Percentiles rank a stretch among this genome's conserved stretches.
These are phyloP conservation scores for Eupithecia dodoneata DNA, from an alignment of 2,888 invertebrate species.

Conservation along the genomic window DNA sequence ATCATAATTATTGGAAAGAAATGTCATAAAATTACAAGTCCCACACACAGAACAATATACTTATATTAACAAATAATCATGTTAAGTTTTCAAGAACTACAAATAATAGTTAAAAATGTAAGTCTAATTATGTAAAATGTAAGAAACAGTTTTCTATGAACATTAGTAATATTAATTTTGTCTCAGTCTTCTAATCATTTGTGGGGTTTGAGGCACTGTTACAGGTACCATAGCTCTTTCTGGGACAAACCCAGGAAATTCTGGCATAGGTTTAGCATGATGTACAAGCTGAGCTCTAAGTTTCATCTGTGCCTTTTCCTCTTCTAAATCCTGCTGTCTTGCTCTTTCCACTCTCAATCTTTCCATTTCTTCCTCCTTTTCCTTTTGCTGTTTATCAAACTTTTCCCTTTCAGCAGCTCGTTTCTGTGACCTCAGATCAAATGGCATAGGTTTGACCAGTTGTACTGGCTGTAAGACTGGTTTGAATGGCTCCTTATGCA, in stretches of 20 bases:
- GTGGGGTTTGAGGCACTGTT: conserved; percentile 87
- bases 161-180: conserved; percentile 48
- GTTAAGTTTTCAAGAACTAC: conserved; percentile 13
- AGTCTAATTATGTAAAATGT: conserved; percentile 7
- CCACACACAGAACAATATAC: conserved; percentile 3
- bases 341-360: conserved; percentile 66
- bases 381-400: conserved; percentile 83
- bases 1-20: conserved; percentile 4
- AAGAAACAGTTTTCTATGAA: background rate
- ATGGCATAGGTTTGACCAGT: conserved; percentile 75
- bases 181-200: conserved; percentile 72
- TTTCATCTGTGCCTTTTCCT: conserved; percentile 79
- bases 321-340: conserved; percentile 65
- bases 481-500: conserved; percentile 86
- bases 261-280: conserved; percentile 86
- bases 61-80: conserved; percentile 8
- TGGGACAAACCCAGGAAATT: conserved; percentile 76
- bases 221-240: conserved; percentile 80
- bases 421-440: conserved; percentile 86
- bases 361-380: conserved; percentile 81
- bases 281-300: conserved; percentile 84
- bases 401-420: conserved; percentile 85
- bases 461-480: conserved; percentile 81
- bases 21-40: background rate
- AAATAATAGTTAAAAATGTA: conserved; percentile 10